Evolutionary conservation across 2,888 invertebrate genomes (phyloP).

Genomic region (Drosophila anomalata): DNA sequence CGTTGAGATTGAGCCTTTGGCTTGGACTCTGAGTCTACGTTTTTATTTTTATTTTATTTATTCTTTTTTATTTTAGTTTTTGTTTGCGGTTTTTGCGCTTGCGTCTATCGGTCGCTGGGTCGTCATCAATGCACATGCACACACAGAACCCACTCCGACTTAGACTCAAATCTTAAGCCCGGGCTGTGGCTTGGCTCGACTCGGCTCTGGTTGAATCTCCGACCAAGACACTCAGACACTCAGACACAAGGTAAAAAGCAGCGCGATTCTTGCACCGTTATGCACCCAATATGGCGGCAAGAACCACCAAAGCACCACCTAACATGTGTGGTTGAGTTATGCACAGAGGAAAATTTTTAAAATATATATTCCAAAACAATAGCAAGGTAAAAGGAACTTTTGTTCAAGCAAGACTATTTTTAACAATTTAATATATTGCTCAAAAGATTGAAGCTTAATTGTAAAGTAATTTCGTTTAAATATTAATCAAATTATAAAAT

Average conservation of each 20-base stretch:
- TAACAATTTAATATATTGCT: too few relatives aligned
- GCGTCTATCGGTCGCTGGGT: slow-evolving; percentile 77
- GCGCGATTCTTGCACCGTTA: slow-evolving; percentile 80
- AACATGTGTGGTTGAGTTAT: slow-evolving; percentile 4
- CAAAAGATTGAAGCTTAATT: too few relatives aligned
- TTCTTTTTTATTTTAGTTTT: slow-evolving; percentile 15
- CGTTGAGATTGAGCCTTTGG: slow-evolving; percentile 24
- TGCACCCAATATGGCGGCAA: slow-evolving; percentile 78
- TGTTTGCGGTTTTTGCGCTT: slow-evolving; percentile 72
- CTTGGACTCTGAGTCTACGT: slow-evolving; percentile 19
- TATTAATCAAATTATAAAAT: too few relatives aligned
- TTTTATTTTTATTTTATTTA: slow-evolving; percentile 25
- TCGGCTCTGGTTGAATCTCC: slow-evolving; percentile 21
- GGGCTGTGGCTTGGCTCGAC: slow-evolving; percentile 4
- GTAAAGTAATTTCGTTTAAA: too few relatives aligned
- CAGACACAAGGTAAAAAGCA: slow-evolving; percentile 52
- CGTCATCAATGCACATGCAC: slow-evolving; percentile 72
- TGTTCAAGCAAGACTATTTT: too few relatives aligned
- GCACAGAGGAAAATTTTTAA: slow-evolving; percentile 1
- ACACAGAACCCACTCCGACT: slow-evolving; percentile 16
- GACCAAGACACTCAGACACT: slow-evolving; percentile 21
- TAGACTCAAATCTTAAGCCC: not conserved
- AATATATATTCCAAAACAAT: not conserved
- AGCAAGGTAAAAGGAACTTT: too few relatives aligned
- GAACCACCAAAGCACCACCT: slow-evolving; percentile 19